These are phyloP conservation scores for Argyresthia goedartella DNA, from an alignment of 2,888 invertebrate species.

Conservation along the genomic window DNA sequence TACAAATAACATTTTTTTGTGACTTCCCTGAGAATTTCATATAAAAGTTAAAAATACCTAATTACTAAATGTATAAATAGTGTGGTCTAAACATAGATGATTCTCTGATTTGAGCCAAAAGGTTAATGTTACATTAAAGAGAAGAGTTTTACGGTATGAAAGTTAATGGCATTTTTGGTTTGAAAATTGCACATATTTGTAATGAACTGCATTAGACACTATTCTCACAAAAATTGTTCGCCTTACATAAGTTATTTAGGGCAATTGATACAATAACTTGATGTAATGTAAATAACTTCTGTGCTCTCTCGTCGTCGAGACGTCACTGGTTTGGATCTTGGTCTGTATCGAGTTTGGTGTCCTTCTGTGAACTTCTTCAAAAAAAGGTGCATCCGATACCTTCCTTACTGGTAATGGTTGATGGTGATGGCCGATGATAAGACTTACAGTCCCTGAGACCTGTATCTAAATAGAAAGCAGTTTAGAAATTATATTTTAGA, in stretches of 20 bases:
- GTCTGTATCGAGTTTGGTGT: conserved; percentile 26
- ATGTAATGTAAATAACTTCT: conserved; percentile 55
- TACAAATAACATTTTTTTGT: conserved; percentile 62
- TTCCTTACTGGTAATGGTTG: conserved; percentile 27
- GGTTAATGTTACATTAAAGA: conserved; percentile 38
- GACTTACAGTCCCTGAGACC: conserved; percentile 24
- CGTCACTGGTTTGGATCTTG: conserved; percentile 23
- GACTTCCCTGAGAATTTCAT: conserved; percentile 65
- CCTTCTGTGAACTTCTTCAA: conserved; percentile 14
- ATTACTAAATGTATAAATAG: conserved; percentile 63
- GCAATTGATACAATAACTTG: conserved; percentile 34
- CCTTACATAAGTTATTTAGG: conserved; percentile 47
- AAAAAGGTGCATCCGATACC: conserved; percentile 8
- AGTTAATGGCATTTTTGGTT: conserved; percentile 68
- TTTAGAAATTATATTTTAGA: conserved; percentile 17
- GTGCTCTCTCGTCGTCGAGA: conserved; percentile 26
- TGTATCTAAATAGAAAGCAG: conserved; percentile 33
- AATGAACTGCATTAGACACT: conserved; percentile 40
- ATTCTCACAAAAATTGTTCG: conserved; percentile 45
- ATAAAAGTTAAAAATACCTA: conserved; percentile 70
- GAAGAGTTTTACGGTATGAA: conserved; percentile 50
- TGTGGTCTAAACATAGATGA: conserved; percentile 50
- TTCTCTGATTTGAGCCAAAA: conserved; percentile 67
- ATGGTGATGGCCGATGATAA: conserved; percentile 32
- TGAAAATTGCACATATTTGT: conserved; percentile 65